Conservation (phyloP, 2,888 invertebrate genomes). For the Resseliella maxima region DNA sequence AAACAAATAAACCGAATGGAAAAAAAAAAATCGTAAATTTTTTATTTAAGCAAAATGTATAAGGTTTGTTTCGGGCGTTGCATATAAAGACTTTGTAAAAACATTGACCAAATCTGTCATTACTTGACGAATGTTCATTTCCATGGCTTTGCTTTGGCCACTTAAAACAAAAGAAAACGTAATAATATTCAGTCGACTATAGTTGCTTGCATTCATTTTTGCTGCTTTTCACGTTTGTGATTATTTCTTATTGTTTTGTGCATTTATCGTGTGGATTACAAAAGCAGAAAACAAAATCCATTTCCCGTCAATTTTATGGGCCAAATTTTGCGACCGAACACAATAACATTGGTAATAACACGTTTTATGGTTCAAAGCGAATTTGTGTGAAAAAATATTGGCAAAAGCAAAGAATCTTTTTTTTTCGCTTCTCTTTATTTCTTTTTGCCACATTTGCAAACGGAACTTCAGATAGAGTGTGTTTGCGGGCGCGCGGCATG, state of each 20-base stretch:
- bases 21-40: neutral
- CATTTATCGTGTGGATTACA: neutral
- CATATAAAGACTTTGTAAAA: neutral
- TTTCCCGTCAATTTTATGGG: slow-evolving; percentile 34
- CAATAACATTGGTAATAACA: slow-evolving; percentile 27
- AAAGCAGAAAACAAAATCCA: neutral
- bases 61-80: neutral
- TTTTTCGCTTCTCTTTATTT: too few relatives aligned
- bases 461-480: neutral
- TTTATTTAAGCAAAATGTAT: neutral
- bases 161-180: neutral
- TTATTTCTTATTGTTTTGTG: neutral
- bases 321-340: slow-evolving; percentile 23
- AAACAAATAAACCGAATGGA: neutral
- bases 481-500: neutral
- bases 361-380: slow-evolving; percentile 35
- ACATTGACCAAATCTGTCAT: neutral
- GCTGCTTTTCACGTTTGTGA: neutral
- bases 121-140: neutral
- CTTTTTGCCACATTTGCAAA: too few relatives aligned
- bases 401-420: neutral
- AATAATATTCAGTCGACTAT: neutral
- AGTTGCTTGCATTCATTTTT: neutral
- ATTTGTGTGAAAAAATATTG: slow-evolving; percentile 3
- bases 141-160: too few relatives aligned